phyloP scores from a whole-genome alignment of 2,888 invertebrate species.

The Hecatera dysodea region DNA sequence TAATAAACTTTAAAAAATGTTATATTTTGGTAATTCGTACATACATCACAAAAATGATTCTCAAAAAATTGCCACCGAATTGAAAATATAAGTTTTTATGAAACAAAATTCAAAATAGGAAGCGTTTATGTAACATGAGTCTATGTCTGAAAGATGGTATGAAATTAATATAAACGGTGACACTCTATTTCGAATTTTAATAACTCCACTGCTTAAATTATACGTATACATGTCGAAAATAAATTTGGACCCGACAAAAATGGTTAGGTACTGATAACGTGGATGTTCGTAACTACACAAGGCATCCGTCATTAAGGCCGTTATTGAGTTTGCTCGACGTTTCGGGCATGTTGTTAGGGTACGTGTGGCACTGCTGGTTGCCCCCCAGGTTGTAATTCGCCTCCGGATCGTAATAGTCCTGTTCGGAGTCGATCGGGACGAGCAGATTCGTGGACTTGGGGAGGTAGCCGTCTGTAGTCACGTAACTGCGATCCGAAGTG shows the following conservation, averaged over 20 bases:
- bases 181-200: slow-evolving; percentile 86
- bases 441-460: slow-evolving; percentile 87
- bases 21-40: slow-evolving; percentile 53
- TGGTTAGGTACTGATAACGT: slow-evolving; percentile 63
- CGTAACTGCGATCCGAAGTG: slow-evolving; percentile 78
- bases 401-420: slow-evolving; percentile 89
- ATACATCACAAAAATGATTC: slow-evolving; percentile 51
- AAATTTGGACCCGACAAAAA: slow-evolving; percentile 86
- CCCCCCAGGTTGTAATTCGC: slow-evolving; percentile 86
- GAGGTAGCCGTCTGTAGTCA: slow-evolving; percentile 85
- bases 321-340: slow-evolving; percentile 88
- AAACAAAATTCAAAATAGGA: slow-evolving; percentile 61
- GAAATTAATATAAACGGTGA: slow-evolving; percentile 77
- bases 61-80: slow-evolving; percentile 66
- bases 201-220: slow-evolving; percentile 81
- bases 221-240: slow-evolving; percentile 87
- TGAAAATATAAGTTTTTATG: slow-evolving; percentile 48
- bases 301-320: slow-evolving; percentile 92
- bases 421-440: slow-evolving; percentile 89
- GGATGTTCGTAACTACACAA: slow-evolving; percentile 86
- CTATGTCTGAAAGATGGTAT: slow-evolving; percentile 65
- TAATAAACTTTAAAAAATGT: slow-evolving; percentile 41
- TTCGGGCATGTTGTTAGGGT: slow-evolving; percentile 84
- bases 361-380: slow-evolving; percentile 90
- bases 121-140: slow-evolving; percentile 40